Percentiles rank a stretch among this genome's conserved stretches.
Conservation (phyloP, 2,113 vertebrate species). For the Cephalopterus ornatus region DNA sequence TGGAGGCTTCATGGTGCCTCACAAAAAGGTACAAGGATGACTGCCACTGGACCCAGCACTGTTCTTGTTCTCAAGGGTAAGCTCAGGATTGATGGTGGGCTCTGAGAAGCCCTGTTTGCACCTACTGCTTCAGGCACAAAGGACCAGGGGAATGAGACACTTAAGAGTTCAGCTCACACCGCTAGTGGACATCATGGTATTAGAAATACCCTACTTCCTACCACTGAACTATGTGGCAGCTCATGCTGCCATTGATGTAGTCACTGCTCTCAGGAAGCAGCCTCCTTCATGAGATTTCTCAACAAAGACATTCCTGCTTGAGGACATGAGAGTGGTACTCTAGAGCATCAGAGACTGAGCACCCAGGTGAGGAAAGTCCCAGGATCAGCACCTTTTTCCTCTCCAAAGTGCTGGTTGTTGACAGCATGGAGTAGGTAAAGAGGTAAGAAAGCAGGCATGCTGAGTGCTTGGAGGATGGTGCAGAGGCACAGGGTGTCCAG, state of each 20-base stretch:
- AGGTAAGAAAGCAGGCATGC: background rate
- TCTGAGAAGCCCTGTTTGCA: background rate
- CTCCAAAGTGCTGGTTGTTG: background rate
- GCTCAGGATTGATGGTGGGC: background rate
- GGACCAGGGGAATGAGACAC: background rate
- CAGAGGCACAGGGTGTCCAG: background rate
- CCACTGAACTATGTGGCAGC: rapidly evolving
- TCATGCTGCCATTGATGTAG: background rate
- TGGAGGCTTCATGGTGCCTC: background rate
- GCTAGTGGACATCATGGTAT: background rate
- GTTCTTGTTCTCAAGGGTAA: rapidly evolving
- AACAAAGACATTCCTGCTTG: background rate
- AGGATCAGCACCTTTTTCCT: background rate
- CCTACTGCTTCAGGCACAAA: background rate
- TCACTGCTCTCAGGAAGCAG: background rate
- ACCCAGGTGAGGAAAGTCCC: background rate
- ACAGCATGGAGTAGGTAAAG: background rate
- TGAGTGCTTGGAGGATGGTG: background rate
- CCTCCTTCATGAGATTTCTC: background rate
- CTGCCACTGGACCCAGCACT: background rate
- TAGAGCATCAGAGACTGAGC: background rate
- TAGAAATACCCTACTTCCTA: background rate
- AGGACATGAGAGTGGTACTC: background rate
- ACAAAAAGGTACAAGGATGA: background rate
- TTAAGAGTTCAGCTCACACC: background rate